These are phyloP conservation scores for Zeugodacus cucurbitae DNA, from an alignment of 1,140 invertebrate genomes.

Conservation along the genomic window DNA sequence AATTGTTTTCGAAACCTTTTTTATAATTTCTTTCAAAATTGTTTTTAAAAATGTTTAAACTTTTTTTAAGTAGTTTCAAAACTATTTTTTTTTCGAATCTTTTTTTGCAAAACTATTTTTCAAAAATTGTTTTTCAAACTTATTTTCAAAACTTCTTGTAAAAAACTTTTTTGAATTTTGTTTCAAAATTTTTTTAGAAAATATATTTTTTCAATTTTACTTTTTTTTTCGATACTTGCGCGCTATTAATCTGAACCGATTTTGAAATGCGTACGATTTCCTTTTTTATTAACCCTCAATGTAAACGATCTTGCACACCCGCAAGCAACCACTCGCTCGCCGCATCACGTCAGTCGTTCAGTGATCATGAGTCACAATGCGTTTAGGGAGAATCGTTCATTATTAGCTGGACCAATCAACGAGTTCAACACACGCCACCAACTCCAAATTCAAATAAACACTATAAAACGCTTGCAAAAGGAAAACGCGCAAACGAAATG, in stretches of 20 bases:
- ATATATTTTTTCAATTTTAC: background rate
- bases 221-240: background rate
- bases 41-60: too few species aligned
- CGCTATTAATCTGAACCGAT: background rate
- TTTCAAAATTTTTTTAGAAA: too few species aligned
- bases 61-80: too few species aligned
- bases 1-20: too few species aligned
- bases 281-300: too few species aligned
- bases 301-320: background rate
- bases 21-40: too few species aligned
- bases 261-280: background rate
- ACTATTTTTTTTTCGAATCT: too few species aligned
- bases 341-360: background rate
- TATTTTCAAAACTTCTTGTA: too few species aligned
- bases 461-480: background rate
- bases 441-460: background rate
- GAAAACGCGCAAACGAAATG: background rate
- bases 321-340: background rate
- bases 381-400: conserved; percentile 2
- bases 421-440: conserved; percentile 24
- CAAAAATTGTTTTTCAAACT: too few species aligned
- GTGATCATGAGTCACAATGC: background rate
- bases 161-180: too few species aligned
- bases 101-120: too few species aligned
- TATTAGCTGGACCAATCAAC: background rate